Conservation (phyloP, 2,113 vertebrate species). For the Saccopteryx bilineata region DNA sequence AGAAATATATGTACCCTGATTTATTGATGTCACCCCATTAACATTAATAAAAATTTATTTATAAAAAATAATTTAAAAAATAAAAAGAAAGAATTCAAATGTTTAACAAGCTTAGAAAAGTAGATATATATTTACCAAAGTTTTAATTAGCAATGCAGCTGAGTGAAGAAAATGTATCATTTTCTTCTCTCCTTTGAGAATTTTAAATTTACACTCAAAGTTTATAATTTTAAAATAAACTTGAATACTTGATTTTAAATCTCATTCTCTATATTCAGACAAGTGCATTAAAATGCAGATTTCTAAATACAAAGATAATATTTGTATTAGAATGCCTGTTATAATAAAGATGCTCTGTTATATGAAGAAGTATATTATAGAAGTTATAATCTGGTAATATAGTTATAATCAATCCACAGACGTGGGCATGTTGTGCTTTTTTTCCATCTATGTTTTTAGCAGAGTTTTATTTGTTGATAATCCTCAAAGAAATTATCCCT, state of each 20-base stretch:
- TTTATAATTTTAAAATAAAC: conserved; percentile 6
- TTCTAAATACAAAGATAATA: not conserved
- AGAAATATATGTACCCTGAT: too few relatives aligned
- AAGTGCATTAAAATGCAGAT: not conserved
- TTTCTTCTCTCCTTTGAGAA: conserved; percentile 40
- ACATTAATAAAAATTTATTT: too few relatives aligned
- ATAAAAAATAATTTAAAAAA: too few relatives aligned
- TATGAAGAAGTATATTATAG: not conserved
- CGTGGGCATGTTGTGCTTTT: not conserved
- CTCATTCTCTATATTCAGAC: not conserved
- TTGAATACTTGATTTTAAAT: not conserved
- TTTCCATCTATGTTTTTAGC: not conserved
- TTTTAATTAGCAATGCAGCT: not conserved
- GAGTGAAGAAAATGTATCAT: not conserved
- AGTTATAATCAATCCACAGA: not conserved
- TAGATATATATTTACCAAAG: conserved; percentile 39
- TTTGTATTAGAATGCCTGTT: not conserved
- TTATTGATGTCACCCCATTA: too few relatives aligned
- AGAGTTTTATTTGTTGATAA: not conserved
- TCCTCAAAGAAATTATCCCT: not conserved
- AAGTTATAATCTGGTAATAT: not conserved
- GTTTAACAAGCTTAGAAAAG: conserved; percentile 26
- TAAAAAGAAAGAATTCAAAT: conserved; percentile 31
- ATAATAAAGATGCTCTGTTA: not conserved
- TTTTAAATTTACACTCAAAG: not conserved